Conservation (phyloP, 2,888 invertebrate species). For the Acronicta alni region DNA sequence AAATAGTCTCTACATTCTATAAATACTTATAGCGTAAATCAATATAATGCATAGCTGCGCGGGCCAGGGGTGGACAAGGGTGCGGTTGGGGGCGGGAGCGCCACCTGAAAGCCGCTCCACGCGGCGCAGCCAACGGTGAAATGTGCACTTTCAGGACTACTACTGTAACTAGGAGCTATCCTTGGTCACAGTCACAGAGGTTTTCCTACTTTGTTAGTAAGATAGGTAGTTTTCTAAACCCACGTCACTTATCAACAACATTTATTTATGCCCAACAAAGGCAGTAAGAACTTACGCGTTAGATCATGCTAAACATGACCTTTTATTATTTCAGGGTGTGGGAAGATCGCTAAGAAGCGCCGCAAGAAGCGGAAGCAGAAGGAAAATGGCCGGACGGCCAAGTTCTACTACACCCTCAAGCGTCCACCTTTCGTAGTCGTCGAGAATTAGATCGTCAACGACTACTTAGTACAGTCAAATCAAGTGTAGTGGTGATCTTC, state of each 20-base stretch:
- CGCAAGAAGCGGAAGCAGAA: conserved; percentile 25
- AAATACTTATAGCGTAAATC: background rate
- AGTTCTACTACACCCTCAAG: conserved; percentile 10
- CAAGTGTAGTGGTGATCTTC: background rate
- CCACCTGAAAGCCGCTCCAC: too few relatives aligned
- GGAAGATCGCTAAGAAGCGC: conserved; percentile 12
- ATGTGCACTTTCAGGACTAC: too few relatives aligned
- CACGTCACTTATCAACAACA: too few relatives aligned
- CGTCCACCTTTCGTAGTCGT: conserved; percentile 37
- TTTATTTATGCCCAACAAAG: too few relatives aligned
- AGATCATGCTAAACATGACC: background rate
- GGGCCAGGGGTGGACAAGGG: background rate
- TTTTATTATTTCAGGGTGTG: conserved; percentile 16
- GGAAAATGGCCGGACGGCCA: conserved; percentile 15
- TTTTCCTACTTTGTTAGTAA: too few relatives aligned
- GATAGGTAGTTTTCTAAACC: too few relatives aligned
- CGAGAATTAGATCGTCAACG: conserved; percentile 30
- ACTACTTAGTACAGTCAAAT: conserved; percentile 23
- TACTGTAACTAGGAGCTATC: too few relatives aligned
- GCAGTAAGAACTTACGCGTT: too few relatives aligned
- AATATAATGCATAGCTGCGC: background rate
- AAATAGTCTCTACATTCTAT: too few relatives aligned
- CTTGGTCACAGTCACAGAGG: too few relatives aligned
- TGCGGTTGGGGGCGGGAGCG: background rate
- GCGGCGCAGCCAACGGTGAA: too few relatives aligned